Percentiles rank a stretch among this genome's conserved stretches.
These are phyloP conservation scores for Pipistrellus pygmaeus DNA, from an alignment of 2,797 vertebrate genomes.

Conservation along the genomic window DNA sequence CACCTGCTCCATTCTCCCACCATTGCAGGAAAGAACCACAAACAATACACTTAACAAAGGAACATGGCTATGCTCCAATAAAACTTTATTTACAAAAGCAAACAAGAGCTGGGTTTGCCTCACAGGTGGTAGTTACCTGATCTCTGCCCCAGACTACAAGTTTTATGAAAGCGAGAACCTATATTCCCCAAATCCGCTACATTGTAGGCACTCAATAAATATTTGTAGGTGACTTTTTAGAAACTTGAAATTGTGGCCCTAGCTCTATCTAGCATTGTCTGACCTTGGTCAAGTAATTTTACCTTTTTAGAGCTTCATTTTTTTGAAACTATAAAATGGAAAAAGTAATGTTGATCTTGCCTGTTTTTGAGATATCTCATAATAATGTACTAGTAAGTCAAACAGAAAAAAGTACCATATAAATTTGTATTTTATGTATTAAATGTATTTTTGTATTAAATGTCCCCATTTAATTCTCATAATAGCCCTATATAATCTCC, in stretches of 20 bases:
- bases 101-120: neutral
- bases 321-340: neutral
- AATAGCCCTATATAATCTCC: neutral
- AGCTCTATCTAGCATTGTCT: neutral
- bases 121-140: neutral
- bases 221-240: neutral
- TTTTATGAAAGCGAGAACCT: neutral
- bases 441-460: no score
- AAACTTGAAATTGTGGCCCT: neutral
- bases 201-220: neutral
- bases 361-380: neutral
- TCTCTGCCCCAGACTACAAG: neutral
- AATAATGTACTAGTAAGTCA: neutral
- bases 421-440: neutral
- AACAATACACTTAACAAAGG: neutral
- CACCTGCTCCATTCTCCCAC: neutral
- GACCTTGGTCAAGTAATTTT: constrained; percentile 11
- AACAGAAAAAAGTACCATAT: neutral
- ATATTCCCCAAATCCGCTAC: neutral
- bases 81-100: constrained; percentile 54
- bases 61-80: neutral
- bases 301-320: neutral
- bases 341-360: neutral
- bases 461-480: neutral
- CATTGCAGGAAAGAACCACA: neutral